These are phyloP conservation scores for Tautogolabrus adspersus DNA, from an alignment of 2,113 vertebrate species.

Conservation along the genomic window DNA sequence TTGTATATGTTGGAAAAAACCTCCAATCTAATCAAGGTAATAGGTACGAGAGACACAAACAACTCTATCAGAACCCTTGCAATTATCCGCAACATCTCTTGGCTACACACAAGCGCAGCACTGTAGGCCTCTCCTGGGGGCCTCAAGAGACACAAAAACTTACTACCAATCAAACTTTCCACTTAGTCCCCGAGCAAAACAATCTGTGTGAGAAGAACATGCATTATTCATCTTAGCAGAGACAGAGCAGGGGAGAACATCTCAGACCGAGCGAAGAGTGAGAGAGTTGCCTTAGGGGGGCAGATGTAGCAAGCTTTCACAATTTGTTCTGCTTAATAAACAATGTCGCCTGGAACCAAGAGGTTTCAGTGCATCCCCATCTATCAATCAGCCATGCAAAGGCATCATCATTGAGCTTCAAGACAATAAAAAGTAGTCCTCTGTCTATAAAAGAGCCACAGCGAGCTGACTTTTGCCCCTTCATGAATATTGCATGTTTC, in stretches of 20 bases:
- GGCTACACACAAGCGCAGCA: constrained; percentile 55
- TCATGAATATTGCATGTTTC: constrained; percentile 34
- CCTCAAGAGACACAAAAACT: constrained; percentile 58
- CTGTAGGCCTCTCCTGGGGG: constrained; percentile 48
- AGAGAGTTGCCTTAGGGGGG: constrained; percentile 51
- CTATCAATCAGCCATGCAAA: constrained; percentile 55
- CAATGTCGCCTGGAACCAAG: constrained; percentile 64
- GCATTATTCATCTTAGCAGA: constrained; percentile 71
- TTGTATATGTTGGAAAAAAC: constrained; percentile 52
- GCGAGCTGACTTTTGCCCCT: constrained; percentile 21
- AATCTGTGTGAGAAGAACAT: constrained; percentile 62
- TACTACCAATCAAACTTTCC: constrained; percentile 70
- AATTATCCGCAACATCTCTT: constrained; percentile 68
- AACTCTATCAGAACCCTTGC: constrained; percentile 52
- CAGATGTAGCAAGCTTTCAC: constrained; percentile 64
- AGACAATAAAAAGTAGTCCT: not conserved
- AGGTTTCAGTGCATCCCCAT: constrained; percentile 45
- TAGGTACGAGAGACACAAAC: constrained; percentile 48
- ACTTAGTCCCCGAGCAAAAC: constrained; percentile 75
- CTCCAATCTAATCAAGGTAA: constrained; percentile 62
- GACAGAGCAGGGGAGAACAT: constrained; percentile 40
- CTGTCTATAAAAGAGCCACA: constrained; percentile 2
- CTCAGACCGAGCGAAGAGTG: constrained; percentile 39
- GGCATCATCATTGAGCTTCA: constrained; percentile 15
- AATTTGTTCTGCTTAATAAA: constrained; percentile 79